Base-by-base conservation (phyloP, 2,113 vertebrate genomes). In the Psilopsiagon aurifrons region DNA sequence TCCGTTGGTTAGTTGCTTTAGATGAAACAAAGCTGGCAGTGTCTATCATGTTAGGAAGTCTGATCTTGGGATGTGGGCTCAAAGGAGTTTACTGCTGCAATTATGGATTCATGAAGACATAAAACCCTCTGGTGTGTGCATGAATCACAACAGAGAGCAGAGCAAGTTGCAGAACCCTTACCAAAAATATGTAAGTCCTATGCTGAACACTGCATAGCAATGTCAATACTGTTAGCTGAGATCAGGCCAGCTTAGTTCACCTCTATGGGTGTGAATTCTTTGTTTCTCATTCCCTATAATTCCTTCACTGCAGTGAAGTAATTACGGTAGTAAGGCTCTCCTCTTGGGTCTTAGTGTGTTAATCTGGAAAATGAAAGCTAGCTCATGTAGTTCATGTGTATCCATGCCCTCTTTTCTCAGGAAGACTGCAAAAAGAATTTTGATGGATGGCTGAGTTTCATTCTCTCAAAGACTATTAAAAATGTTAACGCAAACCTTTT, bases 401-500 rank as follows among this genome's bases (percentile, higher is more conserved):
- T 41, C 43, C 20, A 19, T 70, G n/a, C 5, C 16, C 14, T 74
- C 7, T 80, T 63, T 87, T 64, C 43, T 46, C 59, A 52, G 7
- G 10, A 86, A 80, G 35, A 7, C 13, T 91, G 17, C 18, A 84
- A 24, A 41, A 51, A 47, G 13, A n/a, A 4, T 86, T 44, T 59
- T 94, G 55, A 64, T 63, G 37, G 23, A 46, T 78, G 11, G 20
- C 9, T 92, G 51, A 82, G 64, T 82, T 91, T 70, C 60, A 37
- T 78, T 89, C 9, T 60, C 66, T 89, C 60, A 6, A 15, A 84
- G 25, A 79, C 46, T 18, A 91, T 79, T 75, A 93, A 75, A 92
- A 87, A 84, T 93, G 51, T 89, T 89, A 89, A 87, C 68, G 37
- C 60, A 87, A 95, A 87, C 15, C 17, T 89, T 89, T 86, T 94